These are phyloP conservation scores for Branchipolynoe longqiensis DNA, from an alignment of 2,888 invertebrate species.

Conservation along the genomic window DNA sequence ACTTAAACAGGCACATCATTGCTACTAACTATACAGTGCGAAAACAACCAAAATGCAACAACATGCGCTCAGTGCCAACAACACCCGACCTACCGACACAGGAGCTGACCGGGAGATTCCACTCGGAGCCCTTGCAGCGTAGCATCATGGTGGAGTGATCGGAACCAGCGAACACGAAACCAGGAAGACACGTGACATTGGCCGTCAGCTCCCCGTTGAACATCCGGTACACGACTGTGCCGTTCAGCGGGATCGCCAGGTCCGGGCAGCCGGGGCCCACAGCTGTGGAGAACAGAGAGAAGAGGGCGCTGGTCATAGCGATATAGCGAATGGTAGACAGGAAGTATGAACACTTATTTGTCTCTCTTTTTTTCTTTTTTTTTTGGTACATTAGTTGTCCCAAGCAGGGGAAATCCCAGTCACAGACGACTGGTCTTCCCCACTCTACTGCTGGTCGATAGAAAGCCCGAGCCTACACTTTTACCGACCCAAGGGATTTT, in stretches of 20 bases:
- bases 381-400: too few species aligned
- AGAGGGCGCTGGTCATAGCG: background rate
- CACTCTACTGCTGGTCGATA: too few species aligned
- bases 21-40: too few species aligned
- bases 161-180: slow-evolving; percentile 60
- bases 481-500: too few species aligned
- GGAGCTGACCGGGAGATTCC: slow-evolving; percentile 47
- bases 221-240: slow-evolving; percentile 61
- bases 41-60: background rate
- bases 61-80: background rate
- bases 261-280: slow-evolving; percentile 64
- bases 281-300: slow-evolving; percentile 49
- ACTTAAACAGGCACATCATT: too few species aligned
- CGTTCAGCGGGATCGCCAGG: slow-evolving; percentile 46
- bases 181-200: slow-evolving; percentile 63
- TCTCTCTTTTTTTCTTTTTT: too few species aligned
- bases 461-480: too few species aligned
- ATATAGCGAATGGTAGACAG: too few species aligned
- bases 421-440: too few species aligned
- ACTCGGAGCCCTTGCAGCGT: slow-evolving; percentile 53
- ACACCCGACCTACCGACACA: slow-evolving; percentile 42
- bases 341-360: too few species aligned
- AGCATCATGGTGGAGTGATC: slow-evolving; percentile 55
- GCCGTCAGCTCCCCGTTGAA: slow-evolving; percentile 60
- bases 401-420: too few species aligned